Percentiles rank a stretch among this genome's conserved stretches.
phyloP scores from a whole-genome alignment of 2,797 vertebrate species.

The Sebastes nivosus region DNA sequence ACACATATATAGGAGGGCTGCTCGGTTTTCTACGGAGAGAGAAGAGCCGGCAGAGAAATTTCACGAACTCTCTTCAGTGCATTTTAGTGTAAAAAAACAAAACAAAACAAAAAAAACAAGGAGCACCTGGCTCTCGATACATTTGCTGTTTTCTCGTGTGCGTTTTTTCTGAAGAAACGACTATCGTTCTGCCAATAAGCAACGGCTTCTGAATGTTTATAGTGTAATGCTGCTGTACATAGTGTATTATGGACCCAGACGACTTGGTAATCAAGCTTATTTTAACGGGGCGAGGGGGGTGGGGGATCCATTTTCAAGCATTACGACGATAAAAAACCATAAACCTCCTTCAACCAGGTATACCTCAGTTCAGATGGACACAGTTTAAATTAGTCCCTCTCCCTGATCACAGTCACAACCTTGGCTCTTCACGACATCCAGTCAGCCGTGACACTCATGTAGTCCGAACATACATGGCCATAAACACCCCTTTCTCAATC shows the following conservation, averaged over 20 bases:
- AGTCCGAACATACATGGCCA: slow-evolving; percentile 77
- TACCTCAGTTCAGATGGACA: slow-evolving; percentile 94
- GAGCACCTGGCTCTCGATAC: slow-evolving; percentile 88
- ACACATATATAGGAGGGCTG: slow-evolving; percentile 28
- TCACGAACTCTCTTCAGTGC: slow-evolving; percentile 80
- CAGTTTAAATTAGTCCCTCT: slow-evolving; percentile 58
- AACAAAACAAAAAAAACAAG: slow-evolving; percentile 27
- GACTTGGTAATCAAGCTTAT: slow-evolving; percentile 85
- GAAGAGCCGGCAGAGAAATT: slow-evolving; percentile 64
- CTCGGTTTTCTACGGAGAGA: slow-evolving; percentile 57
- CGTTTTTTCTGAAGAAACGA: slow-evolving; percentile 89
- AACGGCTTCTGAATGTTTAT: slow-evolving; percentile 99
- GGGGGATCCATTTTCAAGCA: slow-evolving; percentile 92
- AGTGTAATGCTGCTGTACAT: slow-evolving; percentile 97
- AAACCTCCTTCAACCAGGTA: slow-evolving; percentile 99
- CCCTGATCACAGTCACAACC: slow-evolving; percentile 48
- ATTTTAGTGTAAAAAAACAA: slow-evolving; percentile 90
- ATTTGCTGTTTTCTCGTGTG: slow-evolving; percentile 87
- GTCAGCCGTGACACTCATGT: slow-evolving; percentile 30
- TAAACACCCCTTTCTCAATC: slow-evolving; percentile 72
- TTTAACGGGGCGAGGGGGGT: slow-evolving; percentile 49
- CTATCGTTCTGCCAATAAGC: slow-evolving; percentile 97
- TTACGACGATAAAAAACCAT: slow-evolving; percentile 80
- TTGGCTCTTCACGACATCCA: slow-evolving; percentile 19
- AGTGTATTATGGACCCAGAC: slow-evolving; percentile 84